Evolutionary conservation across 2,797 vertebrate species (phyloP).

Genomic region (Microchirus variegatus): DNA sequence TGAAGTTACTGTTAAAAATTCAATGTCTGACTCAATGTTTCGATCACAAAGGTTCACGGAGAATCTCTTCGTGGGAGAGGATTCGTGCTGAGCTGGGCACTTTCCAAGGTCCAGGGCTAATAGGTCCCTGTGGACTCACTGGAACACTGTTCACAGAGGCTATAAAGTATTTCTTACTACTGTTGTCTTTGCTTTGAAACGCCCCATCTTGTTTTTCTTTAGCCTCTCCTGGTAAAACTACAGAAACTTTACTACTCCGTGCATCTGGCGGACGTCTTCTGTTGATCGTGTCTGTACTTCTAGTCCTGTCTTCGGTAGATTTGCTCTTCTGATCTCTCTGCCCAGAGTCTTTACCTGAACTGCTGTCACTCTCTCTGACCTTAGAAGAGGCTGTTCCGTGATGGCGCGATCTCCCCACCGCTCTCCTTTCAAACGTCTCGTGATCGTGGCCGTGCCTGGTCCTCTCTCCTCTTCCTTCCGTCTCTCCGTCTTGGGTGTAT

Average conservation of each 20-base stretch:
- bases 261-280: constrained; percentile 56
- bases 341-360: constrained; percentile 34
- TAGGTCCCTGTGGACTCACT: constrained; percentile 73
- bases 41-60: constrained; percentile 71
- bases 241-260: constrained; percentile 47
- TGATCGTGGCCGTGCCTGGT: constrained; percentile 30
- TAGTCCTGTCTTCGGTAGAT: constrained; percentile 33
- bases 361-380: constrained; percentile 42
- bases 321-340: constrained; percentile 59
- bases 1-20: constrained; percentile 36
- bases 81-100: constrained; percentile 85
- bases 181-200: constrained; percentile 47
- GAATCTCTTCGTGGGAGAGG: constrained; percentile 77
- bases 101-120: constrained; percentile 90
- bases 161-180: constrained; percentile 31
- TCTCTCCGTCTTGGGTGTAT: constrained; percentile 34
- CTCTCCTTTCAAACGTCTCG: constrained; percentile 48
- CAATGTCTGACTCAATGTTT: constrained; percentile 47
- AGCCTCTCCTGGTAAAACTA: constrained; percentile 28
- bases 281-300: constrained; percentile 39
- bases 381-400: constrained; percentile 37
- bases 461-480: constrained; percentile 38
- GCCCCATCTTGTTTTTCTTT: constrained; percentile 47
- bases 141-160: constrained; percentile 55
- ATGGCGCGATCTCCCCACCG: constrained; percentile 56